These are phyloP conservation scores for Castor canadensis DNA, from an alignment of 2,113 vertebrate species.

Conservation along the genomic window DNA sequence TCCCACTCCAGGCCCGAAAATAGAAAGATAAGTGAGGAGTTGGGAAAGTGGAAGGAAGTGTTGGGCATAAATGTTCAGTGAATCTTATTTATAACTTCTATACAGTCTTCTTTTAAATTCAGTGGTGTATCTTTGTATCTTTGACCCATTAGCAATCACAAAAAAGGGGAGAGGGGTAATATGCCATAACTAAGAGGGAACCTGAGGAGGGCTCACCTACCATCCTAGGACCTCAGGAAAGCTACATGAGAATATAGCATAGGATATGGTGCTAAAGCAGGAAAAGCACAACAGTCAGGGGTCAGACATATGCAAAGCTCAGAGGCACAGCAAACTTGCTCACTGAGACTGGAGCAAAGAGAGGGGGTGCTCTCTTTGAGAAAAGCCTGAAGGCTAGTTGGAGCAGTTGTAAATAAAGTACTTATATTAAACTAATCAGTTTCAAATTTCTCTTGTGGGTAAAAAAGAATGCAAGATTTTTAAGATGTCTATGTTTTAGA, in stretches of 20 bases:
- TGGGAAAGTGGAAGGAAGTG: not conserved
- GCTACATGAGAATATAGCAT: not conserved
- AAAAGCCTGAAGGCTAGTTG: not conserved
- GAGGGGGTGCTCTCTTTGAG: not conserved
- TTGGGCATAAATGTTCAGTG: not conserved
- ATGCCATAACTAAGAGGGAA: not conserved
- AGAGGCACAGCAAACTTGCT: too few species aligned
- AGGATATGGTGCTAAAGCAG: not conserved
- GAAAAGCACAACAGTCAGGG: not conserved
- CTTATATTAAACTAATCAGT: not conserved
- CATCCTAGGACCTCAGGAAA: not conserved
- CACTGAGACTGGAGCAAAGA: not conserved
- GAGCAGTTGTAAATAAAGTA: not conserved
- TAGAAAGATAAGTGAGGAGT: not conserved
- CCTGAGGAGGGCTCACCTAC: not conserved
- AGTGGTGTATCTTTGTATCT: not conserved
- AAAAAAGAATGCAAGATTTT: not conserved
- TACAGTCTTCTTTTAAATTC: not conserved
- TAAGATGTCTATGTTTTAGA: not conserved
- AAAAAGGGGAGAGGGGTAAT: not conserved
- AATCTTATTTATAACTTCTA: not conserved
- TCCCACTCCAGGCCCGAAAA: not conserved
- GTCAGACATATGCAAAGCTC: not conserved
- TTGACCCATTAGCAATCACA: not conserved
- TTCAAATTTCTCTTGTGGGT: not conserved